These are phyloP conservation scores for Athalia circularis DNA, from an alignment of 2,888 invertebrate genomes.

Conservation along the genomic window DNA sequence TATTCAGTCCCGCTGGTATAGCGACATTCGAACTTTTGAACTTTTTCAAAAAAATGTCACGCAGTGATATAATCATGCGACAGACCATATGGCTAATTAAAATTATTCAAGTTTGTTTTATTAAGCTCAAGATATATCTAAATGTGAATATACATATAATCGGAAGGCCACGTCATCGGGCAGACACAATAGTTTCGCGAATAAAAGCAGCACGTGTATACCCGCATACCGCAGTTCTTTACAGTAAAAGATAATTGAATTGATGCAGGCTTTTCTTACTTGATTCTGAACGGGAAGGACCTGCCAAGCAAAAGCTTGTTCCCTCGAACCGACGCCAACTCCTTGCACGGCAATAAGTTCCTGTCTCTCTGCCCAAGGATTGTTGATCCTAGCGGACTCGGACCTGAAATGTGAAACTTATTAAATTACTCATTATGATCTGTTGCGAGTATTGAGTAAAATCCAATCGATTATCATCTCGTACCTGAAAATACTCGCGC, in stretches of 20 bases:
- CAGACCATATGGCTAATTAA: conserved; percentile 8
- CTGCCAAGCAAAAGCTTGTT: conserved; percentile 62
- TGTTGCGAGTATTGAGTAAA: neutral
- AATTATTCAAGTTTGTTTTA: neutral
- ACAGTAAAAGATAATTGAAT: neutral
- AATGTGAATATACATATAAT: too few species aligned
- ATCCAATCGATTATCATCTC: neutral
- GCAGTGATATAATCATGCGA: conserved; percentile 5
- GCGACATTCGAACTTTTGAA: conserved; percentile 12
- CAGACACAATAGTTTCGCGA: too few species aligned
- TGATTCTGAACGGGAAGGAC: conserved; percentile 57
- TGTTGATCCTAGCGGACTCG: conserved; percentile 37
- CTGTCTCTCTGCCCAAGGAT: conserved; percentile 55
- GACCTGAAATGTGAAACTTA: conserved; percentile 14
- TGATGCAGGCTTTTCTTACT: conserved; percentile 50
- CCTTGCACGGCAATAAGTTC: conserved; percentile 61
- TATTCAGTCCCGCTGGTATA: neutral
- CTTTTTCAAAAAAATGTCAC: conserved; percentile 5
- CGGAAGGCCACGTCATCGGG: too few species aligned
- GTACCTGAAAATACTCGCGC: conserved; percentile 60
- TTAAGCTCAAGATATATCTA: too few species aligned
- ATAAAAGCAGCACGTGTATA: neutral
- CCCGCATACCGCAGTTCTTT: neutral
- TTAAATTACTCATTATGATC: neutral
- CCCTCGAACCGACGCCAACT: conserved; percentile 57